Evolutionary conservation across 2,888 invertebrate species (phyloP).

Genomic region (Drosophila eohydei): DNA sequence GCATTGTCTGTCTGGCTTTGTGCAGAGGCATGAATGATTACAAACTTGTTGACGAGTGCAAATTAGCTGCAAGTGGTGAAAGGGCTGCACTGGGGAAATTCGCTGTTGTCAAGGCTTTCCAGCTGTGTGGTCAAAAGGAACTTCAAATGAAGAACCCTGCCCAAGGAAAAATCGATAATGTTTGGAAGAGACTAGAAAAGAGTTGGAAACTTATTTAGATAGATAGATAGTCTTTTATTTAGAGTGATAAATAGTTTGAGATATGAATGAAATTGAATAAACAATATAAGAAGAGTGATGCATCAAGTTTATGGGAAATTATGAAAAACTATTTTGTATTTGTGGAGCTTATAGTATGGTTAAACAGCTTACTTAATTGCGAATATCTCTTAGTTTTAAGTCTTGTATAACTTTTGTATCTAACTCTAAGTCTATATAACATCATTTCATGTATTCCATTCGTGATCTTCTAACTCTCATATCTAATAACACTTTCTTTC

Average conservation of each 20-base stretch:
- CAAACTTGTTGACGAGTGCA: constrained; percentile 65
- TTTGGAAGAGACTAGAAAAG: neutral
- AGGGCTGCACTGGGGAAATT: constrained; percentile 8
- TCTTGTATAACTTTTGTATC: no score
- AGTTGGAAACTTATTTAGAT: neutral
- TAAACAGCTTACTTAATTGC: no score
- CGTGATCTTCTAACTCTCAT: neutral
- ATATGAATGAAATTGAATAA: no score
- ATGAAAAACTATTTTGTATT: no score
- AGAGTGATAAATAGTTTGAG: neutral
- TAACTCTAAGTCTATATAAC: no score
- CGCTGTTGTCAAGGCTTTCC: constrained; percentile 33
- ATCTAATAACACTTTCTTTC: neutral
- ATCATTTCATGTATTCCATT: neutral
- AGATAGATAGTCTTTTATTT: neutral
- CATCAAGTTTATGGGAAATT: no score
- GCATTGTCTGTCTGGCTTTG: constrained; percentile 37
- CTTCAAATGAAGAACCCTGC: neutral
- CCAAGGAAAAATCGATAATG: constrained; percentile 32
- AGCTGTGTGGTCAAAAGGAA: constrained; percentile 31
- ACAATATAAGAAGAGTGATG: no score
- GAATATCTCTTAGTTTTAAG: no score
- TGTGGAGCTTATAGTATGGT: no score
- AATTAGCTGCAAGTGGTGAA: constrained; percentile 48
- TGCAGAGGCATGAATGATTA: constrained; percentile 59